These are phyloP conservation scores for Phycodurus eques DNA, from an alignment of 2,113 vertebrate genomes.

Conservation along the genomic window DNA sequence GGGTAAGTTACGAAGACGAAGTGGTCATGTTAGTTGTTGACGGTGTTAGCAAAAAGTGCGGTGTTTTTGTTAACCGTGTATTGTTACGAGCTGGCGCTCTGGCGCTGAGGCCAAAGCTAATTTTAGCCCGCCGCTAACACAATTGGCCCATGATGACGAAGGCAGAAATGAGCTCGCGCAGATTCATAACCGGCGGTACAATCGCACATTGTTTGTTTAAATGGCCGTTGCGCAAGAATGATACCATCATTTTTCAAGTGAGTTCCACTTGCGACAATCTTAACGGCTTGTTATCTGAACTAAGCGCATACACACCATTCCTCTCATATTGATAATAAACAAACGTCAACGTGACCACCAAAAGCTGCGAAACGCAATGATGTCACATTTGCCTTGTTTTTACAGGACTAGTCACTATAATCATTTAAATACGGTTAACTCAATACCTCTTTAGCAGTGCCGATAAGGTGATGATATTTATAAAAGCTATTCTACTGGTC, in stretches of 20 bases:
- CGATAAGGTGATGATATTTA: background rate
- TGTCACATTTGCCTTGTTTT: background rate
- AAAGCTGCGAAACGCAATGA: background rate
- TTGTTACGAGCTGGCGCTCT: slow-evolving; percentile 59
- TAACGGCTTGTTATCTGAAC: background rate
- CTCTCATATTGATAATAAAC: background rate
- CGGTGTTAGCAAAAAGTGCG: slow-evolving; percentile 25
- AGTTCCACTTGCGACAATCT: background rate
- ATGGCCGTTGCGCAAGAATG: background rate
- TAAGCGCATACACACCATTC: background rate
- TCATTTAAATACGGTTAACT: background rate
- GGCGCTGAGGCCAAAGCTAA: slow-evolving; percentile 51
- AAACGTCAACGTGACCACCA: background rate
- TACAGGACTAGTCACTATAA: background rate
- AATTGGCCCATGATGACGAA: slow-evolving; percentile 39
- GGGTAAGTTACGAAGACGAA: slow-evolving; percentile 69
- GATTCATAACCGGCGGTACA: background rate
- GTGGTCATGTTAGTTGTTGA: background rate
- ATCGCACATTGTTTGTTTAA: background rate
- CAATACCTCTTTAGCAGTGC: background rate
- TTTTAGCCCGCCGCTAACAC: slow-evolving; percentile 54
- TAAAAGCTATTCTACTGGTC: background rate
- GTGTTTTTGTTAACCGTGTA: slow-evolving; percentile 34
- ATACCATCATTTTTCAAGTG: background rate
- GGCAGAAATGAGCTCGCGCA: slow-evolving; percentile 2